Evolutionary conservation across 2,797 vertebrate species (phyloP), one percentile per base, ranked within the genome.

Genomic region (Mionectes olivaceus): DNA sequence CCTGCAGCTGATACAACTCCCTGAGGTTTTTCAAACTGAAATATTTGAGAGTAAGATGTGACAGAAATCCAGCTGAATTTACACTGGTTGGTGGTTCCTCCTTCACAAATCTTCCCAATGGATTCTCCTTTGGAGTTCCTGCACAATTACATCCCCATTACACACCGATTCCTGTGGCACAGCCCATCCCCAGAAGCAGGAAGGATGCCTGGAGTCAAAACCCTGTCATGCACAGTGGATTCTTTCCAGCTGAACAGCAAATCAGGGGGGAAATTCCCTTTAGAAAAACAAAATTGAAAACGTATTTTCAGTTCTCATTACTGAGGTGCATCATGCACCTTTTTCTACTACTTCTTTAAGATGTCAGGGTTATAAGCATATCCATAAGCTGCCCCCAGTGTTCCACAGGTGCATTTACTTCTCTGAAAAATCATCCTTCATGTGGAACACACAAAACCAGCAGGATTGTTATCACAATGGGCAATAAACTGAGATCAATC

Each of bases 181-280:
- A 47, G 74, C 47, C 60, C 5, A 65, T 13, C 43, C n/a, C 60
- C 60, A 63, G 35, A n/a, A 0, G 1, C 1, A 1, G 68, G 59
- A 55, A n/a, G 25, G 65, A 41, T 35, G 32, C 32, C 57, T 76
- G 7, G 5, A 87, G 28, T 3, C 25, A 30, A 22, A 37, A 44
- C 55, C 41, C 24, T 46, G 19, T 5, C 33, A 33, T 1, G 13
- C 30, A 46, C 47, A 47, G 56, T 4, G 35, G 17, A 37, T 50
- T 69, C 84, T 50, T 74, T 59, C 33, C 56, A 69, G 27, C 39
- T 28, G 32, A 83, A 24, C 32, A 50, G 44, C 61, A 67, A 61
- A 74, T 50, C 27, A 84, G n/a, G 65, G 49, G 16, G 10, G 0
- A 63, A 77, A 89, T 43, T 74, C 74, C 67, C 75, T 47, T 41